Evolutionary conservation across 2,797 vertebrate genomes (phyloP).

Genomic region (Notamacropus eugenii): DNA sequence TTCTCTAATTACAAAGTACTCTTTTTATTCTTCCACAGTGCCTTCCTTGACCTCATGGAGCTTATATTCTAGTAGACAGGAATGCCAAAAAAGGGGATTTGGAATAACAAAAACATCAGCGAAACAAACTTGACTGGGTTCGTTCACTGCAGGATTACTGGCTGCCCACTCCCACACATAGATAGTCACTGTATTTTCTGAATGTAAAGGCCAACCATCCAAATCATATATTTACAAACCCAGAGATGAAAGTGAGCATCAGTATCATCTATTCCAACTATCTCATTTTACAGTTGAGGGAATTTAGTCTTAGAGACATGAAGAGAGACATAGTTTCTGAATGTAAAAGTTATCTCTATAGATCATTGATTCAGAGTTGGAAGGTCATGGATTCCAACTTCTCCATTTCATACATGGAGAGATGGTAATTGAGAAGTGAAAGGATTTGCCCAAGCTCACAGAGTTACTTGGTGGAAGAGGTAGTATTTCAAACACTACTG

Average conservation of each 20-base stretch:
- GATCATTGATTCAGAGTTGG: not conserved
- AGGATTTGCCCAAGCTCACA: not conserved
- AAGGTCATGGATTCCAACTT: not conserved
- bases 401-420: not conserved
- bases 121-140: not conserved
- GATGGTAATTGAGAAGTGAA: not conserved
- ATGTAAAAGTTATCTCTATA: not conserved
- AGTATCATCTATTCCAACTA: not conserved
- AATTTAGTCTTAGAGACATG: not conserved
- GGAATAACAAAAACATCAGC: not conserved
- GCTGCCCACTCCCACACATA: not conserved
- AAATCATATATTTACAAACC: not conserved
- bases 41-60: not conserved
- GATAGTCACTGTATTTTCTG: not conserved
- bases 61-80: not conserved
- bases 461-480: not conserved
- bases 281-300: not conserved
- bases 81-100: not conserved
- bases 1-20: not conserved
- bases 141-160: not conserved
- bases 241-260: not conserved
- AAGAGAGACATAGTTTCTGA: not conserved
- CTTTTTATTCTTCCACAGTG: not conserved
- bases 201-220: not conserved
- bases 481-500: not conserved